Percentiles rank a stretch among this genome's conserved stretches.
These are phyloP conservation scores for Vulpes ferrilata DNA, from an alignment of 2,113 vertebrate genomes.

Conservation along the genomic window DNA sequence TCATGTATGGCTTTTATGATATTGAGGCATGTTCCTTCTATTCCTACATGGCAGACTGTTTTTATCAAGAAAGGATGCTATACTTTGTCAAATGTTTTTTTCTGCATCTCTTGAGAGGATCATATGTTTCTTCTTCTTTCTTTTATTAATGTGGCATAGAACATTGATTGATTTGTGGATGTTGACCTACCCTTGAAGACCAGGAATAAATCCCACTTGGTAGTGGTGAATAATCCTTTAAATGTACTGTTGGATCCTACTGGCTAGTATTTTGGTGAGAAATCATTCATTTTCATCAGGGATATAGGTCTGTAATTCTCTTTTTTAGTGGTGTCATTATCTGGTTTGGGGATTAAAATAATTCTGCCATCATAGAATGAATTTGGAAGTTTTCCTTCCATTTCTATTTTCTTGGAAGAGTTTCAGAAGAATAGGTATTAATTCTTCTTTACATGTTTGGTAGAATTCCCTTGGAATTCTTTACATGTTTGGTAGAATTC, in stretches of 20 bases:
- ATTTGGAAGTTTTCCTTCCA: background rate
- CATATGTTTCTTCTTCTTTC: background rate
- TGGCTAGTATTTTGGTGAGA: background rate
- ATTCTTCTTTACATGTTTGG: background rate
- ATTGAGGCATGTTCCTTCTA: too few relatives aligned
- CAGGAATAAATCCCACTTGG: background rate
- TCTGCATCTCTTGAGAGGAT: background rate
- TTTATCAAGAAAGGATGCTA: too few relatives aligned
- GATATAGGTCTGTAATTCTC: background rate
- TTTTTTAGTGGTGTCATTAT: background rate
- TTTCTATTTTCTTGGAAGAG: background rate
- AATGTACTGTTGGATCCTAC: background rate
- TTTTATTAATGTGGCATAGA: background rate
- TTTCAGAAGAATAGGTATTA: background rate
- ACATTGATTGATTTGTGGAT: background rate
- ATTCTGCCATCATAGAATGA: background rate
- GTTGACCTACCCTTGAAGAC: background rate
- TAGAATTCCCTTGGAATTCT: background rate
- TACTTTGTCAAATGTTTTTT: background rate
- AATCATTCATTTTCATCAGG: background rate
- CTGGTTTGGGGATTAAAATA: background rate
- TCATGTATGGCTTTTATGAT: too few relatives aligned
- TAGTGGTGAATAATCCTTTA: background rate
- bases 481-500: background rate
- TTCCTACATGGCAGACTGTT: too few relatives aligned